A percentile compares a stretch with the other conserved stretches of the same genome.
Conservation (phyloP, 2,797 vertebrate genomes). For the Scolopax bukidnonensis region DNA sequence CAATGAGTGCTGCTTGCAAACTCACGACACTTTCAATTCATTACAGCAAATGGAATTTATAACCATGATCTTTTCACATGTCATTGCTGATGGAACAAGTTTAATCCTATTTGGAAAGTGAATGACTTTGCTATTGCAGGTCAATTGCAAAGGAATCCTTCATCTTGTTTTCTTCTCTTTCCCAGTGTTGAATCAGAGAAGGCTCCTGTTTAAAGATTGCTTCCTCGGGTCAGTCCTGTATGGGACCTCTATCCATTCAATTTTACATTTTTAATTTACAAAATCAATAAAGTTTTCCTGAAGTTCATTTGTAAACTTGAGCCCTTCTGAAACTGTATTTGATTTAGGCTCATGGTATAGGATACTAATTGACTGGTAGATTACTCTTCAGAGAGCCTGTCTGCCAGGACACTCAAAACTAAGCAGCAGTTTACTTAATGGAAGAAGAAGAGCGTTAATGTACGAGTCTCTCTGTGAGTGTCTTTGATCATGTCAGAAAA, state of each 20-base stretch:
- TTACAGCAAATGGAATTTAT: conserved; percentile 51
- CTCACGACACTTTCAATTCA: conserved; percentile 50
- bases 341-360: neutral
- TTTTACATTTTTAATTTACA: conserved; percentile 34
- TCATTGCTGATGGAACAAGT: conserved; percentile 51
- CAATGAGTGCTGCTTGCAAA: neutral
- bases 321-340: neutral
- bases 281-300: conserved; percentile 14
- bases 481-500: neutral
- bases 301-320: conserved; percentile 1
- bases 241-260: neutral
- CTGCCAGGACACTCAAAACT: neutral
- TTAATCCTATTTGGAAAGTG: conserved; percentile 57
- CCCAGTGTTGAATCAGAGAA: neutral
- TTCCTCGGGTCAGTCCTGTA: neutral
- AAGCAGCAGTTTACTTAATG: neutral
- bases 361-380: neutral
- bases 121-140: conserved; percentile 43
- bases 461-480: neutral
- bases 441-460: neutral
- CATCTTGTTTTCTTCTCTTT: neutral
- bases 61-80: conserved; percentile 39
- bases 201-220: neutral
- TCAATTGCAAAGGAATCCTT: conserved; percentile 42
- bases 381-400: neutral